Evolutionary conservation across 2,888 invertebrate species (phyloP), one percentile per base, ranked within the genome.

Genomic region (Nephrotoma guestfalica): DNA sequence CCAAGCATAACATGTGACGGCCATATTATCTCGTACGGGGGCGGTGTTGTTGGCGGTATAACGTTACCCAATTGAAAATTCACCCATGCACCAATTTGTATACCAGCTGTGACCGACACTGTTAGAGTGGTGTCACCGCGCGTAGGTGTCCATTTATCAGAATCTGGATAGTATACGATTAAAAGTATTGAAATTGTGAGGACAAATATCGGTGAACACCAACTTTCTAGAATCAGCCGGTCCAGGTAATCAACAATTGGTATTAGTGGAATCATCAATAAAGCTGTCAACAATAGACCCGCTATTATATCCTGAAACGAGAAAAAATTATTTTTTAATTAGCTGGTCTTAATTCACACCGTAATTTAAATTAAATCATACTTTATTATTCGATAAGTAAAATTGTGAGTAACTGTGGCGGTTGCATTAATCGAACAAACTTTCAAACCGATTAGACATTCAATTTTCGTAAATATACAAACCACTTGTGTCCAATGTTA

Each of bases 121-220:
- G 97, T 95, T 93, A 97, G 95, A 1, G 97, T 94, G 0, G 98
- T 98, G 91, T 98, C 98, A 41, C 97, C 97, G 90, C 98, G 95
- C 18, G 97, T 97, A 6, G 97, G 97, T 86, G 97, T 97, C 97
- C 97, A 97, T 89, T 94, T 95, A 88, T 96, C 95, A 86, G 96
- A 94, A 88, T 94, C 94, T 0, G 98, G 98, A 91, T 97, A 96
- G 90, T 94, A 95, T 83, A 96, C 93, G 88, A 97, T 94, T 89
- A 95, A 93, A 42, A 94, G 91, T 88, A 96, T 93, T 86, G 96
- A 94, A 51, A 94, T 90, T 1, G 93, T 90, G 7, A 96, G 89
- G 83, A 97, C 92, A 84, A 94, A 89, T 45, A 94, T 88, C 5
- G 97, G 95, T 4, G 96, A 93, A 90, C 93, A 94, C 83, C 92